These are phyloP conservation scores for human DNA, from an alignment of 2,113 vertebrate genomes.

Conservation along the genomic window DNA sequence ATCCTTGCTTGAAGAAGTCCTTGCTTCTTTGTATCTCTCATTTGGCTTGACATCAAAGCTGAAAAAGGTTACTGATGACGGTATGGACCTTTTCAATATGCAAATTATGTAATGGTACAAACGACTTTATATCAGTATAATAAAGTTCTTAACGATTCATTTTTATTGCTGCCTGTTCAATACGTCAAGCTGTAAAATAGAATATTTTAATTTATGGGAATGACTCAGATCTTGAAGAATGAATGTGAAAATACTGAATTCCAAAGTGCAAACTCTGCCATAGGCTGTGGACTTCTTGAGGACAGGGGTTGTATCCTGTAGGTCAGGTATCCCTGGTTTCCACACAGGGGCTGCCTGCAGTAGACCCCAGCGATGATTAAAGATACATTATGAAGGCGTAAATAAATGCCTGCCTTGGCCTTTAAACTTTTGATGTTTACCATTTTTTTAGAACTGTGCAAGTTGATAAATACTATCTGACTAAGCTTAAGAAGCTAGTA, in stretches of 20 bases:
- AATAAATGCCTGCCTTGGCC: neutral
- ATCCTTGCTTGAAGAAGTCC: neutral
- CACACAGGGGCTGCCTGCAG: neutral
- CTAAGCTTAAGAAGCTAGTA: constrained; percentile 1
- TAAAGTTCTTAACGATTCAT: constrained; percentile 44
- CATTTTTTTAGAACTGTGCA: neutral
- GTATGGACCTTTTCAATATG: constrained; percentile 51
- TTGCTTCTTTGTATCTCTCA: neutral
- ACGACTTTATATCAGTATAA: constrained; percentile 19
- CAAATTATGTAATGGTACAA: constrained; percentile 29
- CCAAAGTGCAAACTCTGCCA: neutral
- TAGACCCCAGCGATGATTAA: neutral
- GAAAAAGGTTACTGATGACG: constrained; percentile 52
- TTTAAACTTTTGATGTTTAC: neutral
- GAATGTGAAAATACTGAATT: constrained; percentile 22
- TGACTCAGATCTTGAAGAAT: constrained; percentile 63
- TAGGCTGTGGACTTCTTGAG: neutral
- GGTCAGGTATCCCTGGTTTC: neutral
- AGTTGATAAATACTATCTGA: neutral
- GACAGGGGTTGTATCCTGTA: fast-evolving
- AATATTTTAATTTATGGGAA: constrained; percentile 51
- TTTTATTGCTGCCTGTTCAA: constrained; percentile 55
- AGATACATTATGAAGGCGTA: neutral
- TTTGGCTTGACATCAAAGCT: constrained; percentile 52
- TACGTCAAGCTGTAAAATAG: constrained; percentile 40